These are phyloP conservation scores for Enteromius fasciolatus DNA, from an alignment of 2,797 vertebrate species.

Conservation along the genomic window DNA sequence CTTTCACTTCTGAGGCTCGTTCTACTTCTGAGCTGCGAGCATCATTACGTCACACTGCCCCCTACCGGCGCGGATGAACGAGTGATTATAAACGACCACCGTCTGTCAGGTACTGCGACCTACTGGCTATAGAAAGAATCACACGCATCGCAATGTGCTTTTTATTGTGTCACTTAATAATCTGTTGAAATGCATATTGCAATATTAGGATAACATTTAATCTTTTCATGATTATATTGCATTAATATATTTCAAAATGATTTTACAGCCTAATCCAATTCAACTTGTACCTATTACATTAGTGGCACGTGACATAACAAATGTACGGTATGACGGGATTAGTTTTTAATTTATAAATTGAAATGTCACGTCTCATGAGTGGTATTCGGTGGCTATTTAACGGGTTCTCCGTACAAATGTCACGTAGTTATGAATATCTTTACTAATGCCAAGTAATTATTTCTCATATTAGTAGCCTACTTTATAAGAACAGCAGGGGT, in stretches of 20 bases:
- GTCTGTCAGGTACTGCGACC: too few species aligned
- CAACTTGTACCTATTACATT: not conserved
- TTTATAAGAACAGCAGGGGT: not conserved
- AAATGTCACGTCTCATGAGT: slow-evolving; percentile 11
- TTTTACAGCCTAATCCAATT: not conserved
- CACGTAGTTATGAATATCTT: slow-evolving; percentile 5
- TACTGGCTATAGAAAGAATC: not conserved
- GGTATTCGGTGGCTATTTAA: not conserved
- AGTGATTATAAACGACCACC: not conserved
- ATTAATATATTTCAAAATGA: not conserved
- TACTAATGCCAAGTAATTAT: slow-evolving; percentile 7
- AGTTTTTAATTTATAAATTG: slow-evolving; percentile 5
- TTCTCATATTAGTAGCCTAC: not conserved
- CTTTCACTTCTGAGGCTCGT: slow-evolving; percentile 9
- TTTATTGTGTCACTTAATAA: not conserved
- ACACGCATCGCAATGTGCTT: not conserved
- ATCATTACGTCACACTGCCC: not conserved
- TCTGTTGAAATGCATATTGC: not conserved
- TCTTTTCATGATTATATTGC: not conserved
- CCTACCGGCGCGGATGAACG: not conserved
- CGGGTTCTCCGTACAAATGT: not conserved
- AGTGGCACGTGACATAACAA: not conserved
- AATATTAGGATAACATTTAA: not conserved
- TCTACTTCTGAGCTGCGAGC: not conserved
- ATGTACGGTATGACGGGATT: slow-evolving; percentile 9